A percentile compares a stretch with the other conserved stretches of the same genome.
phyloP scores from a whole-genome alignment of 2,797 vertebrate genomes.

The Acipenser transmontanus region DNA sequence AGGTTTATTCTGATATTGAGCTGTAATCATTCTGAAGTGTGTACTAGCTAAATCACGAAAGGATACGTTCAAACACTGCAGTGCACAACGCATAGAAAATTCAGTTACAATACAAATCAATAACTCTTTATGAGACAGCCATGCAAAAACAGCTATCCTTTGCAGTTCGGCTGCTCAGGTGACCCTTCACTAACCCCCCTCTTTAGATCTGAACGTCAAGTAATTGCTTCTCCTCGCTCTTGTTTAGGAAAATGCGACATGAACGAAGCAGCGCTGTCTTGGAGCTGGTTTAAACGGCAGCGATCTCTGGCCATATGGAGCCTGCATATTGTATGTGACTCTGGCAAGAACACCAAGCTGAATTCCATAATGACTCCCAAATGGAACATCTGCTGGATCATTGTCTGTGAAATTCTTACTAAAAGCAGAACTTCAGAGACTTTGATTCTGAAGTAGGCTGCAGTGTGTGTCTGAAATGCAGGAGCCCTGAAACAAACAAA shows the following conservation, averaged over 20 bases:
- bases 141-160: background rate
- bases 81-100: background rate
- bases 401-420: background rate
- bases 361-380: constrained; percentile 2
- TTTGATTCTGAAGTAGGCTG: background rate
- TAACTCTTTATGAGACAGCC: background rate
- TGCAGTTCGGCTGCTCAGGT: background rate
- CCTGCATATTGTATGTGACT: background rate
- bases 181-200: background rate
- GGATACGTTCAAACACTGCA: background rate
- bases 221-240: background rate
- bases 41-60: background rate
- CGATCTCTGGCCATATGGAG: background rate
- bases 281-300: background rate
- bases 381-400: background rate
- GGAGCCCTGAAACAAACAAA: background rate
- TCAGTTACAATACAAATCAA: background rate
- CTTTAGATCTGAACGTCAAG: background rate
- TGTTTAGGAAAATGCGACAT: background rate
- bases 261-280: background rate
- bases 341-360: background rate
- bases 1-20: background rate
- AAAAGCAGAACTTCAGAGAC: constrained; percentile 5
- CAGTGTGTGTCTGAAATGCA: too few relatives aligned
- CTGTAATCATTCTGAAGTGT: background rate